Evolutionary conservation across 1,140 invertebrate species (phyloP), one percentile per base, ranked within the genome.

Genomic region (Triops cancriformis): DNA sequence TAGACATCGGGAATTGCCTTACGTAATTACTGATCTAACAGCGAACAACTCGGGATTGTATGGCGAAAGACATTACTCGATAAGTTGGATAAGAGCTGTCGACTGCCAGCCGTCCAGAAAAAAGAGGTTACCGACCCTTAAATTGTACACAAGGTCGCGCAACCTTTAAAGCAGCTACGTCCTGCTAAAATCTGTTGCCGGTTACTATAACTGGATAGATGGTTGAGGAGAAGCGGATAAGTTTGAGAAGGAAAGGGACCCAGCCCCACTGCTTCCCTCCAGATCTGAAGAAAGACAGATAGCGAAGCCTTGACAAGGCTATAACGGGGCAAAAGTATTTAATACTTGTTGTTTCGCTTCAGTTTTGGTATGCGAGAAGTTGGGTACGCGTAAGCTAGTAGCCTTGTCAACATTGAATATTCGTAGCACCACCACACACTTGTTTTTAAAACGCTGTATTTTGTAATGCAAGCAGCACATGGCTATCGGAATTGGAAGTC

Each of bases 271-370:
- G 51, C 51, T 64, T 64, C 51, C 51, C 18, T 64, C 14, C 6
- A 64, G 51, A 64, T 64, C 23, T 64, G 14, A 37, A 64, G 51
- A 18, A 64, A 64, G n/a, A 64, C 51, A 2, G 51, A 4, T 64
- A n/a, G 51, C 14, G 23, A 64, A 64, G 51, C 51, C 51, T 64
- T 64, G 51, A 18, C 51, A 64, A 64, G 18, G 51, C 51, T 64
- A 64, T 64, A 64, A 64, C 51, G 51, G 31, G 51, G 51, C 51
- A 64, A 23, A 64, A n/a, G 18, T n/a, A 64, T 64, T 64, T 64
- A 12, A 18, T 64, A 18, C 31, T 37, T 37, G 31, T 37, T 37
- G 31, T 37, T 37, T 37, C 31, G 31, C 51, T 23, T 6, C 0
- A 64, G 6, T n/a, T 23, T 64, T 64, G 51, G 51, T 64, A 14